Evolutionary conservation across 2,113 vertebrate species (phyloP), one percentile per base, ranked within the genome.

Genomic region (Formicarius rufipectus): DNA sequence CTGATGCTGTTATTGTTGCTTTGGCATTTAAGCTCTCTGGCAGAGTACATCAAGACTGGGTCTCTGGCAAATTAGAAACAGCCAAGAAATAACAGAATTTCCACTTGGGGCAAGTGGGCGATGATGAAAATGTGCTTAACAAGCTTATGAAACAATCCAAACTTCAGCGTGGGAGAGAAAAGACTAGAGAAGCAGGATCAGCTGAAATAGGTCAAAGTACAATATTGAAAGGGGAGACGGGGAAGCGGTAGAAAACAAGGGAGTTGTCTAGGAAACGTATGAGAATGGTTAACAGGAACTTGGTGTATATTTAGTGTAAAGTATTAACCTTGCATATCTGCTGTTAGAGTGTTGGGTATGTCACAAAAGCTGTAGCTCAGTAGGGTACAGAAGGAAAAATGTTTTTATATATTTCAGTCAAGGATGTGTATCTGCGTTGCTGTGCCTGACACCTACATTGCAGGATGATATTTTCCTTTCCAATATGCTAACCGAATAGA

Each of bases 191-290:
- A 90, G 68, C 55, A 78, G 85, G 83, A 95, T 75, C 9, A 7
- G 44, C 90, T 92, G 66, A 92, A 92, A 35, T 87, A 95, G 76
- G 59, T 80, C 72, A 71, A 93, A 93, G 83, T 92, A 63, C 33
- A 59, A 0, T 88, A 89, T 84, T 89, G 90, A 83, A 78, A 59
- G 19, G 47, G 55, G 16, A 55, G 63, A 69, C 22, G 17, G 53
- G 73, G 78, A 53, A 94, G 71, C 88, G 59, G 35, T 17, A 78
- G 85, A 89, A 95, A 89, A 89, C 64, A 33, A 90, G 83, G 53
- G 19, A 84, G 27, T 59, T 93, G 59, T 84, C 56, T 89, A 47
- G 68, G 68, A 90, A 87, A 79, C 55, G 17, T 89, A 6, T 40
- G 52, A 21, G 77, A 74, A 40, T 44, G 42, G 27, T 55, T 58